A percentile compares a stretch with the other conserved stretches of the same genome.
phyloP scores from a whole-genome alignment of 2,888 invertebrate species.

The Aphidius colemani region DNA sequence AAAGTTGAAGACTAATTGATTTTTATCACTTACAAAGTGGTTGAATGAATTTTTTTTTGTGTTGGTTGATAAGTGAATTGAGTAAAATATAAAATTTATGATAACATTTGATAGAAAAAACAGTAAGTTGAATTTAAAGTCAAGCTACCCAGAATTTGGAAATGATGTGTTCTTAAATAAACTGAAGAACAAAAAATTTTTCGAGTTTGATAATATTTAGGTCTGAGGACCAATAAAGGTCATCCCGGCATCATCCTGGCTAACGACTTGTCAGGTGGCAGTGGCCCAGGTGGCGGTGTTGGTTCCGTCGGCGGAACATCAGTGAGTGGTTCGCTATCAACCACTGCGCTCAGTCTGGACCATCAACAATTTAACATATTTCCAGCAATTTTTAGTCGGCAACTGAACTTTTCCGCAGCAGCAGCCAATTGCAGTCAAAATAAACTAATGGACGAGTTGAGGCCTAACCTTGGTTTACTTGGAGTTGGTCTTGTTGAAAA shows the following conservation, averaged over 20 bases:
- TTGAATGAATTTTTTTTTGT: not conserved
- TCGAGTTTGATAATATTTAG: conserved; percentile 22
- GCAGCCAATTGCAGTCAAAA: conserved; percentile 69
- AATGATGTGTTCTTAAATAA: conserved; percentile 31
- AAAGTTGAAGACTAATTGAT: too few relatives aligned
- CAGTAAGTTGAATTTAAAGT: not conserved
- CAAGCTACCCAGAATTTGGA: not conserved
- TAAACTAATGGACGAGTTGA: conserved; percentile 85
- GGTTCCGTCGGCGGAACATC: conserved; percentile 83
- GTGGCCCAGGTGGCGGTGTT: conserved; percentile 62
- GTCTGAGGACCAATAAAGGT: conserved; percentile 37
- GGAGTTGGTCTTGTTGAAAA: conserved; percentile 83
- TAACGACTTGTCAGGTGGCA: conserved; percentile 56
- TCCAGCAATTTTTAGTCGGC: conserved; percentile 87
- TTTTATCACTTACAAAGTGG: not conserved
- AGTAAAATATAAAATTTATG: not conserved
- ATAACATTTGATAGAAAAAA: not conserved
- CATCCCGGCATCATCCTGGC: conserved; percentile 58
- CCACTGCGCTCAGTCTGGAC: conserved; percentile 65
- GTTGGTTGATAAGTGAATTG: not conserved
- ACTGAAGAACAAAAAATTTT: conserved; percentile 13
- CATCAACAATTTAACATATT: conserved; percentile 90
- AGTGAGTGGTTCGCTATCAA: conserved; percentile 60
- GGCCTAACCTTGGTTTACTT: conserved; percentile 80
- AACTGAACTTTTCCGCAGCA: conserved; percentile 77